Base-by-base conservation (phyloP, 2,888 invertebrate genomes). In the Leuctra nigra region DNA sequence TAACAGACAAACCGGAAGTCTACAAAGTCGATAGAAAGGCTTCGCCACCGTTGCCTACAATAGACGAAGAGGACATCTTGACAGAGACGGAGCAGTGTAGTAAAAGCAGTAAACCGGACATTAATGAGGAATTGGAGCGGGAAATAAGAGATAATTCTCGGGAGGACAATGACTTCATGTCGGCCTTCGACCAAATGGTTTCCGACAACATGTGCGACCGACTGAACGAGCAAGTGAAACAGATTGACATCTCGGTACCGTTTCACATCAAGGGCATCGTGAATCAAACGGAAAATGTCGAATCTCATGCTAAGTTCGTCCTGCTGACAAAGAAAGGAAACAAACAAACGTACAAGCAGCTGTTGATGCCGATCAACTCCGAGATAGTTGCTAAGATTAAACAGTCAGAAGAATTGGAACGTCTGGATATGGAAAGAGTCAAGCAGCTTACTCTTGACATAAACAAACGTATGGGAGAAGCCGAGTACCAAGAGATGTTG, bases 281-380 rank as follows among this genome's bases (percentile, higher is more conserved):
- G 4, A 91, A 90, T 69, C 91, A 90, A 69, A 87, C 86, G 29
- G 29, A 29, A 11, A 29, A 11, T 1, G 89, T 81, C n/a, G 79
- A 77, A 60, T 77, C 77, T 54, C 81, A 84, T 0, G 83, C 95
- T 41, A 91, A 91, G 60, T 96, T 98, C 72, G 89, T 94, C 1
- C 73, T 98, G 38, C 91, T 98, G 88, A 83, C 95, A 3, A 81
- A 93, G 39, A 95, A 91, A 70, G 95, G 95, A 14, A 95, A 93
- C 62, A 93, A 93, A 67, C 91, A 91, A 59, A 87, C 90, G 70
- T 93, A 93, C 69, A 92, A 94, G 70, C 87, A 86, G 57, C 84
- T 97, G 63, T 86, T 85, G 64, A 93, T 97, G 0, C 93, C 96
- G 0, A 83, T 87, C 0, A 87, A 92, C 64, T 89, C 87, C 0